Evolutionary conservation across 2,888 invertebrate genomes (phyloP), one percentile per base, ranked within the genome.

Genomic region (Ennomos quercinarius): DNA sequence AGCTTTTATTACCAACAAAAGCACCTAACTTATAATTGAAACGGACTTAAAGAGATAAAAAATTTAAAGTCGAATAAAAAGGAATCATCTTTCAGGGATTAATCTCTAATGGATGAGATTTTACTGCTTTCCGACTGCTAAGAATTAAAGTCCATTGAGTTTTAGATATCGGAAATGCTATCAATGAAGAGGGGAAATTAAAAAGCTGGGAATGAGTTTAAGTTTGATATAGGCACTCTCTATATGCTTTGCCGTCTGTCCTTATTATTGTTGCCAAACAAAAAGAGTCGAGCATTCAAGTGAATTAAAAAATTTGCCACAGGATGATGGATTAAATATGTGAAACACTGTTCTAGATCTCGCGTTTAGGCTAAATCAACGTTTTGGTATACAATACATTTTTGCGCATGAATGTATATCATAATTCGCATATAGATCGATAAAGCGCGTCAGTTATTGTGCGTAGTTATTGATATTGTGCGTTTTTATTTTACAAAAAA

Each of bases 101-200:
- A 78, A 77, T 77, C 71, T 72, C 68, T 80, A 77, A 80, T 80
- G 76, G 76, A 76, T 73, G 63, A 59, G 72, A 64, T 73, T 73
- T 75, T 71, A 64, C 38, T 57, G 49, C 66, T 69, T 61, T 57
- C 58, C 64, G 61, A 69, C 68, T 73, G 65, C 61, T 67, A 48
- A 45, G 51, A 54, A 51, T 61, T 63, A 64, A 56, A 54, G 63
- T 66, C 63, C 61, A 55, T 58, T 63, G 63, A 44, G 61, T 61
- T 65, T 57, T 50, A 43, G 52, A 27, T 55, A 51, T 61, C 45
- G 60, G 51, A 38, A 55, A 38, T 47, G 40, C 43, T 51, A 55
- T 61, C 55, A 54, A 54, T 46, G 44, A 38, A 41, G 43, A 44
- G 17, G n/a, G 12, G 6, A 37, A 40, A 45, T 57, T 45, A 46